Evolutionary conservation across 2,888 invertebrate genomes (phyloP).

Genomic region (Calameuta filiformis): DNA sequence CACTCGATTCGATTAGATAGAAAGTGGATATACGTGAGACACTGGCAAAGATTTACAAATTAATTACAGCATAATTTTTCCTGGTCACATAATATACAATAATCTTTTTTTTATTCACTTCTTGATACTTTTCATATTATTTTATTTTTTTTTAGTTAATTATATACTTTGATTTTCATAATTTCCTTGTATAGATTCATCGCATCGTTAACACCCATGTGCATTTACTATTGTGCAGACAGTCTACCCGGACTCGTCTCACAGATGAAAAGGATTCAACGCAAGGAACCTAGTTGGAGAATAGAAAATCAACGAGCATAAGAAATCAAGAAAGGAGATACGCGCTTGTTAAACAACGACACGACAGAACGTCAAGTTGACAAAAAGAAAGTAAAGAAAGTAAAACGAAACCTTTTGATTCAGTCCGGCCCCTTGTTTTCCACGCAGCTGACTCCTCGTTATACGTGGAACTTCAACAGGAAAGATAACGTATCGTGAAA

Average conservation of each 20-base stretch:
- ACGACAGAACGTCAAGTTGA: slow-evolving; percentile 5
- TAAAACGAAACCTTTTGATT: slow-evolving; percentile 19
- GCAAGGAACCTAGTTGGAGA: background rate
- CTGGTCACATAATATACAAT: background rate
- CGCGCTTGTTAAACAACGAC: slow-evolving; percentile 38
- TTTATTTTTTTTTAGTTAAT: background rate
- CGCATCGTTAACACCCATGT: background rate
- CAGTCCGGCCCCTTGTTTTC: slow-evolving; percentile 12
- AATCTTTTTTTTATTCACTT: background rate
- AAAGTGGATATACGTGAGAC: background rate
- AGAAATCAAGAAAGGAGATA: slow-evolving; percentile 26
- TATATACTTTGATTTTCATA: background rate
- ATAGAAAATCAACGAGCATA: slow-evolving; percentile 10
- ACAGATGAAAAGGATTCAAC: background rate
- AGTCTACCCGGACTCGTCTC: background rate
- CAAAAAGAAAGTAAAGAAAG: background rate
- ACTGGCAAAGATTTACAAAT: background rate
- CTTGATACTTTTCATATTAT: background rate
- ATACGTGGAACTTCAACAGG: background rate
- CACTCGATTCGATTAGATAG: background rate
- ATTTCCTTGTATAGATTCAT: background rate
- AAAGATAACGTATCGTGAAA: background rate
- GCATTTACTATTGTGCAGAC: background rate
- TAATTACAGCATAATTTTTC: background rate
- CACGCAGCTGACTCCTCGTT: slow-evolving; percentile 16